Evolutionary conservation across 2,888 invertebrate species (phyloP), one percentile per base, ranked within the genome.

Genomic region (Norana najaformis): DNA sequence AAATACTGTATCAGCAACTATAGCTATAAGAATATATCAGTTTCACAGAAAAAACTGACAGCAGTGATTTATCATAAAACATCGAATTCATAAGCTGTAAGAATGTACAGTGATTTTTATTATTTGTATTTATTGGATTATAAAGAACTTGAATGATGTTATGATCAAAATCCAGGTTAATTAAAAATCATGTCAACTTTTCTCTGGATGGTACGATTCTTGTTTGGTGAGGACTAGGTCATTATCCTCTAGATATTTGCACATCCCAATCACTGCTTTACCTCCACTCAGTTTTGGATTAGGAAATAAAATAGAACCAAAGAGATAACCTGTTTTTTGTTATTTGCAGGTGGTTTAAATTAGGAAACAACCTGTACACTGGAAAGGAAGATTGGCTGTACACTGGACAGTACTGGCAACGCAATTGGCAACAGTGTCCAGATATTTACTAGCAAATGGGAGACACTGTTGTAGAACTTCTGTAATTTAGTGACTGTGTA

Each of bases 311-410:
- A 47, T 47, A 1, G 23, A 11, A 69, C n/a, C 69, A 69, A 69
- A 69, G n/a, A 4, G 30, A 69, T n/a, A n/a, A n/a, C n/a, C 11
- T 69, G 69, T 23, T 69, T n/a, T 23, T 69, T 69, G 69, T 69
- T 85, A 37, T 53, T 89, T 89, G n/a, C 95, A 97, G 97, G 94
- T 98, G 98, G 98, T 98, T 98, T 95, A 96, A 96, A 91, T 96
- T 96, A 93, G 96, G 96, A 88, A 96, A 96, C 30, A 97, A 97
- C 94, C 97, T 97, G 0, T 96, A 97, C 94, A 97, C 97, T 16
- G 97, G 97, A 92, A 97, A 97, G 93, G 97, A 97, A 92, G 97
- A 97, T 95, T 98, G 98, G 98, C 94, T 97, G 4, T 98, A 96
- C 95, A 96, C 96, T 93, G 97, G 97, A 1, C 96, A 97, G 82